Evolutionary conservation across 1,140 invertebrate species (phyloP).

Genomic region (Berghia stephanieae): DNA sequence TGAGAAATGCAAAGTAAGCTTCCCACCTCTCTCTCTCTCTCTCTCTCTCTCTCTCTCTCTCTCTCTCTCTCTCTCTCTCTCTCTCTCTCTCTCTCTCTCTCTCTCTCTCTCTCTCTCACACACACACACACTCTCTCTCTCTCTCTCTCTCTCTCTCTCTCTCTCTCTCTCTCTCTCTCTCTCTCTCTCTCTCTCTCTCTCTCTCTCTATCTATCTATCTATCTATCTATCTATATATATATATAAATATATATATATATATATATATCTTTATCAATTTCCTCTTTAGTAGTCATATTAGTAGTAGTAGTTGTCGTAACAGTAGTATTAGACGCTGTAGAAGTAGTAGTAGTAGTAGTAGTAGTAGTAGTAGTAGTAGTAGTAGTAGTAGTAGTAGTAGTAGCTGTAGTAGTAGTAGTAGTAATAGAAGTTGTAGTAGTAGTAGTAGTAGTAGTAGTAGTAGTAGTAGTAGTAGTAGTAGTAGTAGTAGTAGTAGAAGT

Average conservation of each 20-base stretch:
- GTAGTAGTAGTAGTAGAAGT: slow-evolving; percentile 5
- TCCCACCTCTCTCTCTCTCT: slow-evolving; percentile 21
- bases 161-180: background rate
- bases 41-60: slow-evolving; percentile 21
- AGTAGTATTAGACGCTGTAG: background rate
- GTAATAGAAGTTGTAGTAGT: too few species aligned
- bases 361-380: background rate
- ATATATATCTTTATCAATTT: too few species aligned
- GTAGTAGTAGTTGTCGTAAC: background rate
- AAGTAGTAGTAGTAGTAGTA: background rate
- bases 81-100: background rate
- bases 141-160: background rate
- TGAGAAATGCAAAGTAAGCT: slow-evolving; percentile 12
- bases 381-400: background rate
- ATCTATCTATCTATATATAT: too few species aligned
- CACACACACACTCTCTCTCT: background rate
- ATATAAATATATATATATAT: too few species aligned
- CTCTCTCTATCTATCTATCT: too few species aligned
- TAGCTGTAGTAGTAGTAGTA: background rate
- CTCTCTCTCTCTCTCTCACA: background rate
- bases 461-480: background rate
- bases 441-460: slow-evolving; percentile 9
- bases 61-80: background rate
- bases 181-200: background rate
- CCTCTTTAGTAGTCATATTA: background rate